phyloP scores from a whole-genome alignment of 2,888 invertebrate species.

The Onchidella celtica region DNA sequence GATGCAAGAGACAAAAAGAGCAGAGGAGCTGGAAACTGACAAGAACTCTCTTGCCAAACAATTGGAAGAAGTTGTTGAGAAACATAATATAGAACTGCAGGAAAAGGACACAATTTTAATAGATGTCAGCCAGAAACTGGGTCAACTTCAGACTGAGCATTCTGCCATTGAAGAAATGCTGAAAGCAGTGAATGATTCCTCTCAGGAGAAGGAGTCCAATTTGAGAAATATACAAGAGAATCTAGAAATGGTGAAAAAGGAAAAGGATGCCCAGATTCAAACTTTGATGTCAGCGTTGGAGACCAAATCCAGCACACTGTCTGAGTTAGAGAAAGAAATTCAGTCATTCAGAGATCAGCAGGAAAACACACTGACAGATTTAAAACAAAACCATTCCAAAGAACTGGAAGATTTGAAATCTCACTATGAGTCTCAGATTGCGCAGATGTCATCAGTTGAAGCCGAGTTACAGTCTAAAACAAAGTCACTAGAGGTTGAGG shows the following conservation, averaged over 20 bases:
- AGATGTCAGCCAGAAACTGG: constrained; percentile 35
- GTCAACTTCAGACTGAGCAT: constrained; percentile 49
- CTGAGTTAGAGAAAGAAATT: constrained; percentile 53
- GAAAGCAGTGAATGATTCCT: constrained; percentile 62
- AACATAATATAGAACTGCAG: constrained; percentile 60
- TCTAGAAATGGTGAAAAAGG: constrained; percentile 51
- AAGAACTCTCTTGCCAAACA: constrained; percentile 13
- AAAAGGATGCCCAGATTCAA: constrained; percentile 56
- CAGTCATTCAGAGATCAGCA: background rate
- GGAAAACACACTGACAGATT: constrained; percentile 18
- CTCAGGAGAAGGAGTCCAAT: constrained; percentile 62
- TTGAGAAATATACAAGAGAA: constrained; percentile 55
- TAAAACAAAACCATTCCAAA: constrained; percentile 29
- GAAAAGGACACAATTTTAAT: constrained; percentile 53
- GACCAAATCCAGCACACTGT: constrained; percentile 53
- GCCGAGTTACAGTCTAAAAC: constrained; percentile 69
- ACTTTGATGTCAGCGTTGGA: constrained; percentile 47
- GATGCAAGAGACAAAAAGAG: constrained; percentile 3
- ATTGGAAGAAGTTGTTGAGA: constrained; percentile 51
- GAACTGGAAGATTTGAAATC: constrained; percentile 47
- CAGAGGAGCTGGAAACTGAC: constrained; percentile 18
- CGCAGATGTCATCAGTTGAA: constrained; percentile 32
- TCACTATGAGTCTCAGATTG: constrained; percentile 48
- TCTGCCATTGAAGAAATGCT: constrained; percentile 69
- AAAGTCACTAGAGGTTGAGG: constrained; percentile 67